Conservation (phyloP, 2,888 invertebrate genomes). For the Drosophila parthenogenetica region DNA sequence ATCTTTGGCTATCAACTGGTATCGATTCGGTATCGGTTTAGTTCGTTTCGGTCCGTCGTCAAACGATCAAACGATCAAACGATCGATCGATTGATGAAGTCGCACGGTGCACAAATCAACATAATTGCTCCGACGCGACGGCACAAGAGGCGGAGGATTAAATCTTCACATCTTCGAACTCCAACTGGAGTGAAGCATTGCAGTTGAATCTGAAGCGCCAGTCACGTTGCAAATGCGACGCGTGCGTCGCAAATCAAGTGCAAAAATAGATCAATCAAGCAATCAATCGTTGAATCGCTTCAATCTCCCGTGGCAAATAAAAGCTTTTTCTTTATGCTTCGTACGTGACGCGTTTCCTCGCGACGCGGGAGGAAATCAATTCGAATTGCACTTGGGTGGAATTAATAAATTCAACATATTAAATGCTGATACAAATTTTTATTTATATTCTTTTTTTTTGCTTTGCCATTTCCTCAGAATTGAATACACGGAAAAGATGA, state of each 20-base stretch:
- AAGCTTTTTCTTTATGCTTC: constrained; percentile 36
- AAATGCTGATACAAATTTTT: constrained; percentile 65
- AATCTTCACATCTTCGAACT: constrained; percentile 15
- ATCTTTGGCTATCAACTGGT: constrained; percentile 9
- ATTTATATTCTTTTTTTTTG: constrained; percentile 5
- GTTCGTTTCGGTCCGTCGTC: constrained; percentile 27
- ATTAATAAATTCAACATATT: constrained; percentile 58
- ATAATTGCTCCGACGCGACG: constrained; percentile 65
- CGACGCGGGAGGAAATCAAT: constrained; percentile 57
- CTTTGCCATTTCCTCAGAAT: constrained; percentile 65
- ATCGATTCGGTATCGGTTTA: constrained; percentile 16
- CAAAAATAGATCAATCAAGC: constrained; percentile 82
- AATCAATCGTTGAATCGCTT: constrained; percentile 73
- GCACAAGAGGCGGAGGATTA: constrained; percentile 13
- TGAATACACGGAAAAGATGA: constrained; percentile 54
- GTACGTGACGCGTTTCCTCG: constrained; percentile 52
- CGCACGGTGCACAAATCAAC: constrained; percentile 75
- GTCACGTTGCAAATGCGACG: constrained; percentile 75
- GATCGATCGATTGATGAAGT: constrained; percentile 58
- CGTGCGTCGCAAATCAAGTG: constrained; percentile 83
- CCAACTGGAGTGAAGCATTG: constrained; percentile 31
- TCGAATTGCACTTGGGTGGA: constrained; percentile 40
- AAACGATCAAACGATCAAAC: constrained; percentile 33
- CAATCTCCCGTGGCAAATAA: constrained; percentile 68
- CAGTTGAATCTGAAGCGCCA: constrained; percentile 62